Evolutionary conservation across 2,113 vertebrate species (phyloP), one percentile per base, ranked within the genome.

Genomic region (Spea multiplicata): DNA sequence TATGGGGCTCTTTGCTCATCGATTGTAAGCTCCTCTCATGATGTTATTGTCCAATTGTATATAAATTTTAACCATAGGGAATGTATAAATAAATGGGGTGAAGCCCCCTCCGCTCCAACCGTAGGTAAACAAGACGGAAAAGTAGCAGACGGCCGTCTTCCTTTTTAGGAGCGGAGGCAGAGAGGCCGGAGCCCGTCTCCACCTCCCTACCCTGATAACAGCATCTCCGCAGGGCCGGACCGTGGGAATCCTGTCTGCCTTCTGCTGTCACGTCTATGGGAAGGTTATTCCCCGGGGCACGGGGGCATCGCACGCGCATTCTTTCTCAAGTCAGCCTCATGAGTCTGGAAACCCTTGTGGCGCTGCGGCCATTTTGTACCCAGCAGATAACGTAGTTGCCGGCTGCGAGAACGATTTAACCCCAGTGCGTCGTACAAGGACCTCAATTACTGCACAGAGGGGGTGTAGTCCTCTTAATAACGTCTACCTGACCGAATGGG

Each of bases 231-330:
- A 44, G 9, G 61, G 78, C 71, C 68, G 71, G 52, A 74, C 65
- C 78, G 78, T 80, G 78, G 78, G 78, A 80, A 80, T 68, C 17
- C 78, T 13, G 78, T 49, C 62, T 48, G 55, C 64, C 57, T 46
- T 14, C 50, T 68, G 71, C 71, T 80, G 71, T 80, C 71, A 68
- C 64, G 53, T 68, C 78, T 80, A 66, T 80, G 78, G 78, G 78
- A 80, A 80, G 78, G 78, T 80, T 74, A 44, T 77, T 74, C 73
- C 64, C 78, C 16, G 71, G 64, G 78, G 78, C 78, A 66, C 73
- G 47, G 71, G 78, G 78, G 71, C 78, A 80, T 73, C 78, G 47
- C 71, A 12, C 73, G 68, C 71, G 71, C 78, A 80, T 80, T 80
- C 10, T 80, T 80, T 80, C 78, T 74, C 78, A 80, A 71, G 65